Evolutionary conservation across 2,888 invertebrate genomes (phyloP), one percentile per base, ranked within the genome.

Genomic region (Geotrupes spiniger): DNA sequence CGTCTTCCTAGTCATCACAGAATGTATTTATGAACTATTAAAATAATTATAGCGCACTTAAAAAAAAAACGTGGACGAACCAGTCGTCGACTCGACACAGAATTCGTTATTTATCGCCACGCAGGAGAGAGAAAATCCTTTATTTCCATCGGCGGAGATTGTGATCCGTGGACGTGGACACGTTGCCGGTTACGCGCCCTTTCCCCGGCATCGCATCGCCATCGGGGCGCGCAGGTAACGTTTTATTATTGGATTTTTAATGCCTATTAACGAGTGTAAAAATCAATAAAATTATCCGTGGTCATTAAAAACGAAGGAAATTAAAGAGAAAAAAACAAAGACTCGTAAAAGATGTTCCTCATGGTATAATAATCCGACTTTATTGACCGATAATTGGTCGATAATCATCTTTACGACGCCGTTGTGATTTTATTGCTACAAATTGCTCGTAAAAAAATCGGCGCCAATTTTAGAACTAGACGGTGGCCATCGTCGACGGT

Each of bases 331-430:
- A n/a, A 33, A 33, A 33, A 33, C 33, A 33, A 33, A 33, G 33
- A 15, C 3, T 15, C 14, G 15, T 33, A 33, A 33, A 33, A 33
- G 33, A 33, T 15, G 33, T 33, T 33, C 14, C 33, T 33, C 14
- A 33, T 15, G 33, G 33, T 10, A 33, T 10, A 33, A 33, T 33
- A 62, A 62, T 60, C 60, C 55, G 60, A 61, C 61, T 66, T 67
- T 64, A 66, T 66, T 67, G 64, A 62, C 62, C 64, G 63, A 63
- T 66, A 66, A 66, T 65, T 63, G 63, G 61, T 57, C 63, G 65
- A 66, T 66, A 66, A 66, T 65, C 62, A 65, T 65, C 65, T 65
- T 65, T 66, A 66, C 62, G 51, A 62, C 41, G 59, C 56, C 51
- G 56, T 57, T 55, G 52, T 56, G 46, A 54, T 64, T 68, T 64